Evolutionary conservation across 2,113 vertebrate species (phyloP), one percentile per base, ranked within the genome.

Genomic region (Sander lucioperca): DNA sequence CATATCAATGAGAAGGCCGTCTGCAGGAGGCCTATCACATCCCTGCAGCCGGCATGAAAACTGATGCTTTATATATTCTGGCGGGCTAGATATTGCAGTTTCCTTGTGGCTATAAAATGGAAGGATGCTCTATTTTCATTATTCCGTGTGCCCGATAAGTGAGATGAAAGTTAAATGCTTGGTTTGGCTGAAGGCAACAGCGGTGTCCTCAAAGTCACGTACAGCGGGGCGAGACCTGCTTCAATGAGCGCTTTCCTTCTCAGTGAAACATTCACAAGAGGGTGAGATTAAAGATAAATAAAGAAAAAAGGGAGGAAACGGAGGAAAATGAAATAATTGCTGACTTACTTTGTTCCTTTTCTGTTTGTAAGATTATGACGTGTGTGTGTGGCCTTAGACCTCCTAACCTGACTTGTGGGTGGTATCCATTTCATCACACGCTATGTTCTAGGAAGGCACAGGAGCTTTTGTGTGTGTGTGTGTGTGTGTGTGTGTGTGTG

Each of bases 261-360:
- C 79, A 87, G 62, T 80, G 79, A 87, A 88, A 88, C 64, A 6
- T 82, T 58, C 67, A 64, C 51, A 45, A 71, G n/a, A 77, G 47
- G 70, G 4, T 2, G 25, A 89, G 85, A 86, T 89, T 62, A 68
- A 71, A 90, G 88, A 93, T 90, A 91, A 91, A 85, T 70, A 33
- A 8, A 63, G 75, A 72, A 79, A 85, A 85, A 85, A 59, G 58
- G 67, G 12, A 48, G 76, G 86, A 87, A 88, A 80, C 0, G 0
- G n/a, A 80, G 69, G 77, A 79, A 84, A 88, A 57, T 54, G 0
- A 68, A 88, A 77, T 61, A 80, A 78, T 16, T 58, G 78, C 77
- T 59, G 71, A 81, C 62, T 80, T 74, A 53, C 75, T 78, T 67
- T 54, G 79, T 81, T 71, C 77, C 74, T 25, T 18, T 68, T 63